phyloP scores from a whole-genome alignment of 2,113 vertebrate species.

The Perccottus glenii region DNA sequence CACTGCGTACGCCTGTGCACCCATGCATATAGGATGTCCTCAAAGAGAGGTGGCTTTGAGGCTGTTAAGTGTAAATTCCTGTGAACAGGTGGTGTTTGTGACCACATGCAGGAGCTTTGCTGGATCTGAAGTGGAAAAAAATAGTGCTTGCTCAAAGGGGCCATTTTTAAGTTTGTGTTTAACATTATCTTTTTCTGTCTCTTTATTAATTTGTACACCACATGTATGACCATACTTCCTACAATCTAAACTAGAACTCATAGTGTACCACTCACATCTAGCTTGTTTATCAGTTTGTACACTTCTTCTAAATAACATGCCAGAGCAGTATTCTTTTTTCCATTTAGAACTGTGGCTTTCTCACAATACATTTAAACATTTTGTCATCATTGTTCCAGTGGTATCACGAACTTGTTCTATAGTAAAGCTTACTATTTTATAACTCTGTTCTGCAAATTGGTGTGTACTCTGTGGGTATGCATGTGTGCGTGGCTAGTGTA shows the following conservation, averaged over 20 bases:
- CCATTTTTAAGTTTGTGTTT: neutral
- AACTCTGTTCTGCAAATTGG: conserved; percentile 23
- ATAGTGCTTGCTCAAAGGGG: neutral
- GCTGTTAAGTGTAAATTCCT: conserved; percentile 20
- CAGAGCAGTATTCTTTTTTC: neutral
- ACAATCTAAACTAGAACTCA: no score
- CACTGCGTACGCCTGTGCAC: neutral
- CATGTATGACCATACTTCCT: no score
- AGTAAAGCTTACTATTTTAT: conserved; percentile 10
- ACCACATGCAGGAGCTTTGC: conserved; percentile 20
- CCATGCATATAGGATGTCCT: conserved; percentile 4
- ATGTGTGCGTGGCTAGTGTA: conserved; percentile 14
- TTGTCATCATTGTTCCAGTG: conserved; percentile 38
- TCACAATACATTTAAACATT: conserved; percentile 22
- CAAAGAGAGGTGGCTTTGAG: neutral
- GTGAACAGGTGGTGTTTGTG: neutral
- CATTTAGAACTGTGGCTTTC: conserved; percentile 9
- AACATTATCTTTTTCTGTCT: neutral
- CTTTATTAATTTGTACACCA: no score
- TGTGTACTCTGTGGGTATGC: conserved; percentile 5
- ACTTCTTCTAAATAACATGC: neutral
- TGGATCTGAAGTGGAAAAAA: conserved; percentile 6
- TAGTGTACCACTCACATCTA: no score
- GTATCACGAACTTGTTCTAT: conserved; percentile 13
- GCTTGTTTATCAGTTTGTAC: no score